Evolutionary conservation across 2,888 invertebrate species (phyloP).

Genomic region (Hecatera dysodea): DNA sequence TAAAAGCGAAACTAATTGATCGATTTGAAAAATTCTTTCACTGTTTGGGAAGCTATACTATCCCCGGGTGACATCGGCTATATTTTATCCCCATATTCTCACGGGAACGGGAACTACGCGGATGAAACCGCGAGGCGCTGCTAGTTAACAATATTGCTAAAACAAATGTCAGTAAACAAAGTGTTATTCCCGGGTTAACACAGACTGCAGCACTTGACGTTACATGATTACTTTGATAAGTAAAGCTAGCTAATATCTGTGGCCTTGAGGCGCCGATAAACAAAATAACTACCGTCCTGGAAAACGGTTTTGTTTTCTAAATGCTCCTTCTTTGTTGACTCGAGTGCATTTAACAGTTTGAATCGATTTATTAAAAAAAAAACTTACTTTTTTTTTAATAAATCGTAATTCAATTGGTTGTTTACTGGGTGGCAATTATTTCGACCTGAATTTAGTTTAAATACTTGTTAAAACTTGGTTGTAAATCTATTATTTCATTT

Average conservation of each 20-base stretch:
- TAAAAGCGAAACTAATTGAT: too few relatives aligned
- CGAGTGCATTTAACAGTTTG: not conserved
- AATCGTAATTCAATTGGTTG: not conserved
- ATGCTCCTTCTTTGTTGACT: constrained; percentile 12
- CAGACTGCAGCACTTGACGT: constrained; percentile 47
- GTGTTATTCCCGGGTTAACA: constrained; percentile 19
- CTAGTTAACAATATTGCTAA: not conserved
- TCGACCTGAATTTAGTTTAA: not conserved
- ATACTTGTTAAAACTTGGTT: too few relatives aligned
- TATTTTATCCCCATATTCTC: too few relatives aligned
- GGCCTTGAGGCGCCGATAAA: constrained; percentile 29
- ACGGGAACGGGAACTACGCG: too few relatives aligned
- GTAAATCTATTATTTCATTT: too few relatives aligned
- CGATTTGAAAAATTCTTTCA: too few relatives aligned
- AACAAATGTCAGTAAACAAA: constrained; percentile 1
- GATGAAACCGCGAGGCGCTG: too few relatives aligned
- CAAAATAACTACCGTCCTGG: not conserved
- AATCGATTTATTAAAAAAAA: not conserved
- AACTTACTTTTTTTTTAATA: not conserved
- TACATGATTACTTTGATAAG: constrained; percentile 47
- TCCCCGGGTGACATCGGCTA: too few relatives aligned
- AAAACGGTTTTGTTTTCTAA: constrained; percentile 23
- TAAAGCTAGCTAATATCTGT: constrained; percentile 45
- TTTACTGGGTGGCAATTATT: not conserved
- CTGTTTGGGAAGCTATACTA: too few relatives aligned